Evolutionary conservation across 2,113 vertebrate genomes (phyloP), one percentile per base, ranked within the genome.

Genomic region (Phyllostomus discolor): DNA sequence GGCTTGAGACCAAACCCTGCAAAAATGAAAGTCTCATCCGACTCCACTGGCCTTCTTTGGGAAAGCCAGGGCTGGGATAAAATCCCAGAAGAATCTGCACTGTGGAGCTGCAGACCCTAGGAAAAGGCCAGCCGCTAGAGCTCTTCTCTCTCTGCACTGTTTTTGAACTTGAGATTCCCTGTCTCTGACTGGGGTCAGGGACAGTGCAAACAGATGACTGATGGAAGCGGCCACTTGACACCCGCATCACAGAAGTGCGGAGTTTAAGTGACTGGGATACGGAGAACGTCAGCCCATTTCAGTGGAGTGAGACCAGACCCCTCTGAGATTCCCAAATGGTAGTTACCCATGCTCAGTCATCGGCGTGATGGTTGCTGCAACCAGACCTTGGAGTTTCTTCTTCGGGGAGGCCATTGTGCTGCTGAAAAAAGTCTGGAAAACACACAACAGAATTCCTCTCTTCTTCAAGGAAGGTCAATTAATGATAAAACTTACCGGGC

Each of bases 361-460:
- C 0, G 99, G 99, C 15, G 99, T 99, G 94, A 99, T 97, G 2
- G 99, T 99, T 31, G 99, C 99, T 54, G 99, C 99, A 52, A 99
- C 98, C 7, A 99, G 98, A 54, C 99, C 99, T 17, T 97, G 98
- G 38, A 99, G 95, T 72, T 98, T 99, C 96, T 98, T 98, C 33
- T 95, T 98, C 2, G 48, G 4, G 7, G 95, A 81, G 67, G 96
- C 96, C 98, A 99, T 98, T 7, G 95, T 89, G 52, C 97, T 97
- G 87, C 80, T 50, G 46, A 48, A 73, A 10, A 33, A 76, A 64
- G 59, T 72, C 46, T 75, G 52, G 50, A 81, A 96, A 79, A 93
- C 15, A 90, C 1, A 50, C 52, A 48, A 19, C 15, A 1, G 0
- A 59, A 81, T 88, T 95, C 35, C 3, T 41, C 20, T 52, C 12